These are phyloP conservation scores for Lethocerus indicus DNA, from an alignment of 1,140 invertebrate species.

Conservation along the genomic window DNA sequence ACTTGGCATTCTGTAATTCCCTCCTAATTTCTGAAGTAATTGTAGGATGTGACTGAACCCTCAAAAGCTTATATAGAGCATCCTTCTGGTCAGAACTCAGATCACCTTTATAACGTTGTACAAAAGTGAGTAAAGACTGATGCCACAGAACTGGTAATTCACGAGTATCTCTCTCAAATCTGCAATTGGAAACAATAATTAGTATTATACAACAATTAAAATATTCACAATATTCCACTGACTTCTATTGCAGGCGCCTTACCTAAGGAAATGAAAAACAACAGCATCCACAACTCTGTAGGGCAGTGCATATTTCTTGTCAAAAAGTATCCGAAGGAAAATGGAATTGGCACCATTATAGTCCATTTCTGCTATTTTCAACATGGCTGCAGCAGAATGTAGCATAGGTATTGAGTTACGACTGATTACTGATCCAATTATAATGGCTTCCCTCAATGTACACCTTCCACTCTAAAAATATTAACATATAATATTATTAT, in stretches of 20 bases:
- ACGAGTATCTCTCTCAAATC: constrained; percentile 67
- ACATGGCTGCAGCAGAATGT: constrained; percentile 88
- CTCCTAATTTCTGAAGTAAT: constrained; percentile 73
- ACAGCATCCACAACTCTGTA: constrained; percentile 89
- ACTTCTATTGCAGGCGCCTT: constrained; percentile 17
- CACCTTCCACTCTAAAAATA: constrained; percentile 65
- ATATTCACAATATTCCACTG: neutral
- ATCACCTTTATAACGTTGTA: constrained; percentile 89
- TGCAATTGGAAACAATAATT: constrained; percentile 22
- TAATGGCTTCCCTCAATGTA: constrained; percentile 86
- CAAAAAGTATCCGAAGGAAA: constrained; percentile 84
- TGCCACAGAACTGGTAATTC: constrained; percentile 93
- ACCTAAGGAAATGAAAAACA: constrained; percentile 90
- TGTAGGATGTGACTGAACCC: constrained; percentile 58
- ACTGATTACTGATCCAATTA: constrained; percentile 79
- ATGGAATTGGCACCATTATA: constrained; percentile 96
- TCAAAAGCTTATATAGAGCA: constrained; percentile 58
- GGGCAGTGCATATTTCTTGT: constrained; percentile 96
- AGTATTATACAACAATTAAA: neutral
- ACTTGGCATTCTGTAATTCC: constrained; percentile 66
- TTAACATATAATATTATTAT: too few species aligned
- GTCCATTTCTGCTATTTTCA: constrained; percentile 95
- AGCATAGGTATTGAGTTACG: constrained; percentile 88
- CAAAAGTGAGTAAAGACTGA: constrained; percentile 84
- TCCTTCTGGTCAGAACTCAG: constrained; percentile 86